Base-by-base conservation (phyloP, 1,140 invertebrate genomes). In the Prorops nasuta region DNA sequence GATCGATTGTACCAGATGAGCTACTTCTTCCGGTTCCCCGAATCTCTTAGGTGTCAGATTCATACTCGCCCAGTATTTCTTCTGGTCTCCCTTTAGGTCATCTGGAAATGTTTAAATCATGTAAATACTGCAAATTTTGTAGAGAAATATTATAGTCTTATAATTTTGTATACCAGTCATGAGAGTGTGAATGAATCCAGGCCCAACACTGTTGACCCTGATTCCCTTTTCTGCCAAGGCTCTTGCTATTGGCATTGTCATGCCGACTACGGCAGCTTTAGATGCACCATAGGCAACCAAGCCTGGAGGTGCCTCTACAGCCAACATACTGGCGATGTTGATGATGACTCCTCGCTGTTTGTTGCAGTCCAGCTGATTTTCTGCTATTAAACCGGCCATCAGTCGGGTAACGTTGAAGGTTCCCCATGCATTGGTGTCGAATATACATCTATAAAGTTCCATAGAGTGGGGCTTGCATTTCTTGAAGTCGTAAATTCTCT, bases 161-260 rank as follows among this genome's bases (percentile, higher is more conserved):
- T 44, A 32, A 8, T n/a, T n/a, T n/a, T n/a, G n/a, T 36, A 22
- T 38, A 65, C 64, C n/a, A 38, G 46, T 53, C 57, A 69, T 57
- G 8, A 54, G 51, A 1, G 52, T 58, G 0, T 65, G 54, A 9
- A 49, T 52, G 28, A 17, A 60, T 15, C 63, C 63, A 19, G 63
- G 64, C 3, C 47, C 51, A 24, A 69, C 16, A 7, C 21, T 10
- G 12, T 63, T 49, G 6, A 67, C 63, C 4, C 63, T 44, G 16
- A 67, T 69, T 12, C 64, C 64, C 49, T 60, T 59, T 3, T 34
- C 14, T 0, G 51, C 39, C 3, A 67, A 45, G 16, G 49, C 46
- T 36, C 67, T 49, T 3, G 63, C 59, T 3, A 69, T 24, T n/a
- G 65, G 56, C 0, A 63, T n/a, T 17, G 63, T 67, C 63, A 69